Percentiles rank a stretch among this genome's conserved stretches.
Conservation (phyloP, 2,113 vertebrate species). For the Cinclus mexicanus region DNA sequence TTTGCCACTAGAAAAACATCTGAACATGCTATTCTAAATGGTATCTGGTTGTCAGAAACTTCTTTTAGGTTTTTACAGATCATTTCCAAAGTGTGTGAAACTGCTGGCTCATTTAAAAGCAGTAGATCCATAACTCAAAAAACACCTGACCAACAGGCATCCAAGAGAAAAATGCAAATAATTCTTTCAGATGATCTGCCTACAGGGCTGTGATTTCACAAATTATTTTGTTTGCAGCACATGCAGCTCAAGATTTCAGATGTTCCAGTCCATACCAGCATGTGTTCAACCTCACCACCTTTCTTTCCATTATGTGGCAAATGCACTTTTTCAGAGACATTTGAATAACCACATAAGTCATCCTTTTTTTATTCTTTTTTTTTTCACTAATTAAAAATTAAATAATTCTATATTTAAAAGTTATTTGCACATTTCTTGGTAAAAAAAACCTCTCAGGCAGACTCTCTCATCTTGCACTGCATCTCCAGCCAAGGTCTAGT, state of each 20-base stretch:
- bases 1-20: not conserved
- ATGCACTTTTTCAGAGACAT: not conserved
- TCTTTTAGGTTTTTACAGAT: not conserved
- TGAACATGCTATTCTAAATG: not conserved
- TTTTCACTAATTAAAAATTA: not conserved
- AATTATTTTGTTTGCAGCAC: not conserved
- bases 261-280: not conserved
- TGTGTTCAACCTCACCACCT: not conserved
- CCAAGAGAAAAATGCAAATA: not conserved
- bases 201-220: not conserved
- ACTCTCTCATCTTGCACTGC: not conserved
- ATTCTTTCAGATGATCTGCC: not conserved
- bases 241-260: not conserved
- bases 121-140: not conserved
- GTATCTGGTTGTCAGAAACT: not conserved
- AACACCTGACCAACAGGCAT: not conserved
- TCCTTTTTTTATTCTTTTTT: accelerated
- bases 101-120: not conserved
- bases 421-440: not conserved
- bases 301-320: not conserved
- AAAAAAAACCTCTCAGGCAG: not conserved
- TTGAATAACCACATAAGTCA: accelerated
- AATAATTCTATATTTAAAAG: not conserved
- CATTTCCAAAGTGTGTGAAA: not conserved
- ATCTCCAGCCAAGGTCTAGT: not conserved